These are phyloP conservation scores for Oedothorax gibbosus DNA, from an alignment of 1,140 invertebrate genomes.

Conservation along the genomic window DNA sequence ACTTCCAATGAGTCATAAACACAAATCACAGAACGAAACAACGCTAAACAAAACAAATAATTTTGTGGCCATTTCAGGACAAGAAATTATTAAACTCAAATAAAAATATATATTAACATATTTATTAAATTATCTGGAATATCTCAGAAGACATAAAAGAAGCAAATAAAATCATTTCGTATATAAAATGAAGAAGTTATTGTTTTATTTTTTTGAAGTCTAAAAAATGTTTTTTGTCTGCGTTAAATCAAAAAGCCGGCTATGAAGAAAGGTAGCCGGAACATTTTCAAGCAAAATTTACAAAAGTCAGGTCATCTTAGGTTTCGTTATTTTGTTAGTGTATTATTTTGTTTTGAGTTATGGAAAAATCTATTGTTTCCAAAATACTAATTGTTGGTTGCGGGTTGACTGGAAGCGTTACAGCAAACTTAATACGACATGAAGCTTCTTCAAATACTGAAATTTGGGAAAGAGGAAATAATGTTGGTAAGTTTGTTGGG, in stretches of 20 bases:
- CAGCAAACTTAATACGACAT: constrained; percentile 45
- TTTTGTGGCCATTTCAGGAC: background rate
- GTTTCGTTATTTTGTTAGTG: background rate
- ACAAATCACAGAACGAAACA: background rate
- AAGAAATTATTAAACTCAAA: too few species aligned
- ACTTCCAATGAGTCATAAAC: constrained; percentile 11
- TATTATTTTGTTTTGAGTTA: background rate
- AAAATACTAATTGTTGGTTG: constrained; percentile 52
- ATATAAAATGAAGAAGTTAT: background rate
- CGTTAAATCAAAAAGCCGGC: too few species aligned
- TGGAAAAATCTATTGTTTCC: constrained; percentile 34
- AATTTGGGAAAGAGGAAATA: constrained; percentile 48
- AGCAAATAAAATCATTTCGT: background rate
- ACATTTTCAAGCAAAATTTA: too few species aligned
- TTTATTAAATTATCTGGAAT: too few species aligned
- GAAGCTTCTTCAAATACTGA: constrained; percentile 40
- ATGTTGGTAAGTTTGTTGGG: constrained; percentile 32
- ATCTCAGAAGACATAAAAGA: too few species aligned
- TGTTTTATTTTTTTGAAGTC: background rate
- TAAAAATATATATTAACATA: too few species aligned
- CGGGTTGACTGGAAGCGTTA: constrained; percentile 48
- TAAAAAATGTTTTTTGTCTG: too few species aligned
- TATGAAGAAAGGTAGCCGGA: too few species aligned
- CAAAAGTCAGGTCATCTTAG: background rate
- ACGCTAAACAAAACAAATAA: constrained; percentile 22